Evolutionary conservation across 2,888 invertebrate genomes (phyloP), one percentile per base, ranked within the genome.

Genomic region (Eilema caniola): DNA sequence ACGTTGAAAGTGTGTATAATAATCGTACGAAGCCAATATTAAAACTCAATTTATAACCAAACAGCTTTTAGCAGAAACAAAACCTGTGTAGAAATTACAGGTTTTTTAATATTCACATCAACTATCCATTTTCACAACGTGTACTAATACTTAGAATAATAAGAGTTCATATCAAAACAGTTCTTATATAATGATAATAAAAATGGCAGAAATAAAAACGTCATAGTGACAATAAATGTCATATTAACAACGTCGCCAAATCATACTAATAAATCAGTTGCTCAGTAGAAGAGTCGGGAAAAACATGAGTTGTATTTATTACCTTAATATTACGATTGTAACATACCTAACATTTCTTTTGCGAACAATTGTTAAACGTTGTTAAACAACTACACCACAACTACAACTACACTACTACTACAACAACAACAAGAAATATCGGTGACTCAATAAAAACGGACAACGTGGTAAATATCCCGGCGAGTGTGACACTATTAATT

Each of bases 191-290:
- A 67, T 23, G 31, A 60, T 47, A 67, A 53, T 61, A 61, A 67
- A 56, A 61, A 60, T 47, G 41, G 33, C 31, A 11, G 37, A 59
- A 20, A 65, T 79, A 70, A 76, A 78, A 64, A 65, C 65, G 33
- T 33, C 33, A 16, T 47, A 62, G 24, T 67, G n/a, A 56, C 25
- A 67, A 62, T 60, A 47, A 67, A 37, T 24, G 62, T 62, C 33
- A 56, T 53, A 31, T 62, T 20, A 67, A 77, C 68, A 66, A 66
- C 62, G 61, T 74, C 28, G 25, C 59, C 14, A 62, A 67, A 75
- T 62, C 16, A 25, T 67, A 62, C 47, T 61, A 69, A 66, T 66
- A 65, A 68, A 63, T n/a, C n/a, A 33, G 63, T 67, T 37, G 23
- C 14, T n/a, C 57, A 28, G n/a, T n/a, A n/a, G 25, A 65, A 56